Conservation (phyloP, 1,140 invertebrate genomes). For the Platyura marginata region DNA sequence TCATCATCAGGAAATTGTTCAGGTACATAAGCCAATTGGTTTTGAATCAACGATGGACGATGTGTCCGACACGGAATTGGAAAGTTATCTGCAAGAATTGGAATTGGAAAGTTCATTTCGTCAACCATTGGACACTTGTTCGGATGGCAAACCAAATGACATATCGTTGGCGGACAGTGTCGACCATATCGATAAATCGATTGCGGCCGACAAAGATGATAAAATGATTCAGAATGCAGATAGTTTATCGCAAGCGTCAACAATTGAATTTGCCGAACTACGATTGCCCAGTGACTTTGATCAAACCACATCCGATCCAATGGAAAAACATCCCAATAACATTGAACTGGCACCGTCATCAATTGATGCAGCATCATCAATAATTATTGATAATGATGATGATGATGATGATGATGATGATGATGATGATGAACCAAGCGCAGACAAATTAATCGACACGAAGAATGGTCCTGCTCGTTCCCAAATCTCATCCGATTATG, state of each 20-base stretch:
- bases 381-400: too few relatives aligned
- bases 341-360: neutral
- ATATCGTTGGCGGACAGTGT: neutral
- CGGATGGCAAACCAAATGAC: neutral
- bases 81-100: constrained; percentile 23
- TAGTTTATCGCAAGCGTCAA: constrained; percentile 22
- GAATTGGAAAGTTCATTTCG: neutral
- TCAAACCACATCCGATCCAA: neutral
- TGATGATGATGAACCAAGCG: neutral
- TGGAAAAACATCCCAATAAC: neutral
- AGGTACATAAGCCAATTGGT: constrained; percentile 13
- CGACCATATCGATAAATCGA: constrained; percentile 5
- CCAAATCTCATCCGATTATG: neutral
- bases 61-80: constrained; percentile 22
- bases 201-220: constrained; percentile 1
- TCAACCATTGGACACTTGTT: neutral
- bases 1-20: neutral
- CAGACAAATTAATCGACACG: neutral
- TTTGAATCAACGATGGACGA: constrained; percentile 24
- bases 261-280: constrained; percentile 19
- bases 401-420: neutral
- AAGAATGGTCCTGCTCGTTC: neutral
- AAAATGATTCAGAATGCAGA: constrained; percentile 12
- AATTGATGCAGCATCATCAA: too few relatives aligned
- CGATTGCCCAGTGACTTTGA: constrained; percentile 8